A percentile compares a stretch with the other conserved stretches of the same genome.
Conservation (phyloP, 2,797 vertebrate genomes). For the Arctocebus calabarensis region DNA sequence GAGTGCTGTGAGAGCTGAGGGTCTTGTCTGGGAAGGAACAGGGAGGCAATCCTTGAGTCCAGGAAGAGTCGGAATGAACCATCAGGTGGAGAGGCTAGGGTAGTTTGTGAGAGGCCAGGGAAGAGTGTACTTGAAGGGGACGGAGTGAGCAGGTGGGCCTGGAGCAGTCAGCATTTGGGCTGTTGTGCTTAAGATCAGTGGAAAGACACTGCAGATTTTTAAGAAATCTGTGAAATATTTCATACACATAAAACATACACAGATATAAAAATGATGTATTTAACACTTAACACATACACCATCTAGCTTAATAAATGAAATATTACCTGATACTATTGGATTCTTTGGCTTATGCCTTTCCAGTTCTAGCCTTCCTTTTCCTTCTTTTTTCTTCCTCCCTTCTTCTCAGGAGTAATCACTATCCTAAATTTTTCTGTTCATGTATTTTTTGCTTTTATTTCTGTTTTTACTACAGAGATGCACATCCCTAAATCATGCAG, state of each 20-base stretch:
- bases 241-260: not conserved
- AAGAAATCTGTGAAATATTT: conserved; percentile 9
- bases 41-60: not conserved
- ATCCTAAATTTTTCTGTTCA: conserved; percentile 51
- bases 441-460: conserved; percentile 37
- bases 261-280: not conserved
- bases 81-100: not conserved
- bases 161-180: not conserved
- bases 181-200: not conserved
- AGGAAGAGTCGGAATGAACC: not conserved
- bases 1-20: not conserved
- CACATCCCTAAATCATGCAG: not conserved
- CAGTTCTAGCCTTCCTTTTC: not conserved
- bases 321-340: not conserved
- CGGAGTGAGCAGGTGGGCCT: not conserved
- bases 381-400: not conserved
- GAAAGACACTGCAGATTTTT: not conserved
- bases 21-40: not conserved
- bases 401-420: conserved; percentile 20
- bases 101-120: not conserved
- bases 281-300: not conserved
- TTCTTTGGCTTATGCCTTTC: not conserved
- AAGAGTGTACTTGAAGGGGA: not conserved
- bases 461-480: not conserved
- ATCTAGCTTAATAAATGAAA: conserved; percentile 47